phyloP scores from a whole-genome alignment of 2,113 vertebrate genomes.

The Gambusia affinis region DNA sequence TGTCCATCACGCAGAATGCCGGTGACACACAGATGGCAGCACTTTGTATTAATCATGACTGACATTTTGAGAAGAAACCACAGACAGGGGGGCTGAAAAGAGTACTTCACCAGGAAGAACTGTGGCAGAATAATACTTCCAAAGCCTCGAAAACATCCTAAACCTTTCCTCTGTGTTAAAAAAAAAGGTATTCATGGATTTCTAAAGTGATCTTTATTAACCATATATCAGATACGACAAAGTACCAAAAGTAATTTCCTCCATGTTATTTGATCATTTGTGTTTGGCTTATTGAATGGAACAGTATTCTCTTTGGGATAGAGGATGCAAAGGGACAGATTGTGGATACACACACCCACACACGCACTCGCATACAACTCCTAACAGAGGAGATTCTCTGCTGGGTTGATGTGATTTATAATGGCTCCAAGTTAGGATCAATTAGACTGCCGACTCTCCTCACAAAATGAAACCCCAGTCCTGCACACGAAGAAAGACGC shows the following conservation, averaged over 20 bases:
- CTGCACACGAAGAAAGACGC: neutral
- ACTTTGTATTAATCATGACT: slow-evolving; percentile 74
- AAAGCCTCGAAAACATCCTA: slow-evolving; percentile 35
- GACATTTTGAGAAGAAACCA: slow-evolving; percentile 59
- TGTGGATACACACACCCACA: slow-evolving; percentile 16
- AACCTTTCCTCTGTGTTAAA: slow-evolving; percentile 33
- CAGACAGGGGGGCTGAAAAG: slow-evolving; percentile 45
- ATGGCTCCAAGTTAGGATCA: slow-evolving; percentile 43
- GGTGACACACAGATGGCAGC: slow-evolving; percentile 71
- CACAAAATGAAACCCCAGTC: slow-evolving; percentile 13
- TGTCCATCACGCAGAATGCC: slow-evolving; percentile 70
- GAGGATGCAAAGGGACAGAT: slow-evolving; percentile 39
- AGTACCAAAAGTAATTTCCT: slow-evolving; percentile 67
- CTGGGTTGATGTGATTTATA: slow-evolving; percentile 55
- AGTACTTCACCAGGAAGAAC: slow-evolving; percentile 39
- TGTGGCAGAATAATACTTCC: slow-evolving; percentile 38
- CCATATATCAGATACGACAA: slow-evolving; percentile 61
- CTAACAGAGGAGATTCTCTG: slow-evolving; percentile 30
- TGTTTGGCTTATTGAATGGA: slow-evolving; percentile 56
- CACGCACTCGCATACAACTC: slow-evolving; percentile 1
- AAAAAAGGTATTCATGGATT: slow-evolving; percentile 25
- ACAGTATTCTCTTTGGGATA: slow-evolving; percentile 61
- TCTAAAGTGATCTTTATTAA: slow-evolving; percentile 61
- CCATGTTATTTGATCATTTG: slow-evolving; percentile 64
- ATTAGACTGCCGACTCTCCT: slow-evolving; percentile 50